These are phyloP conservation scores for Aphidius gifuensis DNA, from an alignment of 1,140 invertebrate species.

Conservation along the genomic window DNA sequence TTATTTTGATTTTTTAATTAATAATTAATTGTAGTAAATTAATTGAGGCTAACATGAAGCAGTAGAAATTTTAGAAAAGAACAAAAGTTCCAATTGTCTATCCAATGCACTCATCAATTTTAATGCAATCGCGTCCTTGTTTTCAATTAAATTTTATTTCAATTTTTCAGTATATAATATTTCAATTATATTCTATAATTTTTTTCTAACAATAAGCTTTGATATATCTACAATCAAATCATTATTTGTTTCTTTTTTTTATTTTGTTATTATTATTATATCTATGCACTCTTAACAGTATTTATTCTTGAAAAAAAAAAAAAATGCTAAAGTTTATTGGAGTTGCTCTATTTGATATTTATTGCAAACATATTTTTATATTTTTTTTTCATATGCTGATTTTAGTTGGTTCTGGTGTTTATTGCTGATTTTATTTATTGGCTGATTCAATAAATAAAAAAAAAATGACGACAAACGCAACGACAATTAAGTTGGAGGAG, in stretches of 20 bases:
- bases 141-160: neutral
- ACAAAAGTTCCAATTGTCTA: no score
- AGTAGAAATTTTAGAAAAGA: no score
- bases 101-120: neutral
- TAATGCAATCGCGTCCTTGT: slow-evolving; percentile 14
- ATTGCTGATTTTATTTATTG: slow-evolving; percentile 20
- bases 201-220: no score
- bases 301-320: no score
- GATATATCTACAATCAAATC: no score
- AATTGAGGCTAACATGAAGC: neutral
- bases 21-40: neutral
- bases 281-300: no score
- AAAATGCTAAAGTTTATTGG: no score
- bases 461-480: slow-evolving; percentile 48
- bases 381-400: no score
- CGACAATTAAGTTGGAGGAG: slow-evolving; percentile 51
- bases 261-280: neutral
- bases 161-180: no score
- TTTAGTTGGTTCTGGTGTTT: no score
- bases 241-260: neutral
- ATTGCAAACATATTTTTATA: no score
- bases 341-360: no score
- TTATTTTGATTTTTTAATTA: neutral
- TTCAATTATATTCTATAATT: neutral
- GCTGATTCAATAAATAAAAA: neutral